Base-by-base conservation (phyloP, 1,140 invertebrate species). In the Ptiloglossa arizonensis region DNA sequence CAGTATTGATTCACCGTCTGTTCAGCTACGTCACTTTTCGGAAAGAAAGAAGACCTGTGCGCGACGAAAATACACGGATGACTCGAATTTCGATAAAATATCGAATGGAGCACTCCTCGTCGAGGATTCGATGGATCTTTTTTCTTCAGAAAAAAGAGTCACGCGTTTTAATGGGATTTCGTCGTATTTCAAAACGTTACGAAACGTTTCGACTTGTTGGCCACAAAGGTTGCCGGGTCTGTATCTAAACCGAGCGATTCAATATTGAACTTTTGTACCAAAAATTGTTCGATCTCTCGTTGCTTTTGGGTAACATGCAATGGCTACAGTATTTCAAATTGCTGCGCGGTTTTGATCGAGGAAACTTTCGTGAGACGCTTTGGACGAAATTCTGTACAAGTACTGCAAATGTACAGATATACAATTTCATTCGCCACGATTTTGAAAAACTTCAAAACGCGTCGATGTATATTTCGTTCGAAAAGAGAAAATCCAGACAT, bases 41-140 rank as follows among this genome's bases (percentile, higher is more conserved):
- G 24, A 24, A 52, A 24, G 22, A 24, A 64, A n/a, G n/a, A n/a
- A n/a, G n/a, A 19, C 17, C 50, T 64, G 56, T 56, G 54, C 41
- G 22, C 19, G 48, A 41, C 17, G 22, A n/a, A 73, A 64, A 52
- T 41, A 54, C 22, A 11, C 22, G 13, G 17, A 5, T 1, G 17
- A 5, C 41, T 73, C 17, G 46, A 64, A 50, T 22, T 64, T 64
- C 24, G 48, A 64, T 64, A 32, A 54, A 64, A 35, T 29, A 50
- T 35, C 11, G 32, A 29, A 0, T 5, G 9, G 6, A 52, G 22
- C n/a, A n/a, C n/a, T n/a, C n/a, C n/a, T 22, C 35, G 8, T 13
- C 2, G 29, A 15, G n/a, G 15, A 29, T 41, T 50, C 3, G 44
- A 62, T n/a, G 15, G 15, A 62, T 27, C 3, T 19, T 22, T 22